Percentiles rank a stretch among this genome's conserved stretches.
phyloP scores from a whole-genome alignment of 2,888 invertebrate species.

The Rotaria socialis region DNA sequence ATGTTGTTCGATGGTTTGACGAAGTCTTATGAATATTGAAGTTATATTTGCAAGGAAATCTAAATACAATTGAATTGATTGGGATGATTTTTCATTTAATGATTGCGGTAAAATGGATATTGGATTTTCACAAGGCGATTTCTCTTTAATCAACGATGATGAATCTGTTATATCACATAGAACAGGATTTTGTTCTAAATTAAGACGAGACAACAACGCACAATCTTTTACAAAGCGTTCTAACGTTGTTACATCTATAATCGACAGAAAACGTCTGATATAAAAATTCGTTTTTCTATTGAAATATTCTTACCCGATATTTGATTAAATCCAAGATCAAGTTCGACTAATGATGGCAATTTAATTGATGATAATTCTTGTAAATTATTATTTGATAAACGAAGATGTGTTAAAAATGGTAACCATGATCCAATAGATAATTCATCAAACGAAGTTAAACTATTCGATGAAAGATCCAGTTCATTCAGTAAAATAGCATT shows the following conservation, averaged over 20 bases:
- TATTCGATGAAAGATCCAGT: neutral
- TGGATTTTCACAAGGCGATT: neutral
- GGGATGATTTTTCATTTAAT: neutral
- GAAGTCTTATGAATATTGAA: neutral
- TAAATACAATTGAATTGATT: neutral
- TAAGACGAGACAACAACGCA: neutral
- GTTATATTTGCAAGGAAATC: neutral
- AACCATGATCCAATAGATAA: neutral
- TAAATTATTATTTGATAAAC: neutral
- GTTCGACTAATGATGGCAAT: neutral
- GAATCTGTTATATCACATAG: neutral
- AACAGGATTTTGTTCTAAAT: neutral
- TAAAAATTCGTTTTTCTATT: neutral
- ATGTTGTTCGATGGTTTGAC: neutral
- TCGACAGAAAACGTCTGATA: neutral
- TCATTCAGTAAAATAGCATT: neutral
- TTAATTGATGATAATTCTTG: neutral
- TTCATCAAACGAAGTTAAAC: neutral
- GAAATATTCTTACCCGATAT: neutral
- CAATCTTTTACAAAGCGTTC: neutral
- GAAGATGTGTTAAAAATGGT: neutral
- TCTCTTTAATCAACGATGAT: neutral
- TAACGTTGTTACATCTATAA: neutral
- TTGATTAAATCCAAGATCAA: neutral
- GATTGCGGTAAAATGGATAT: neutral